Conservation (phyloP, 2,113 vertebrate species). For the Siniperca chuatsi region DNA sequence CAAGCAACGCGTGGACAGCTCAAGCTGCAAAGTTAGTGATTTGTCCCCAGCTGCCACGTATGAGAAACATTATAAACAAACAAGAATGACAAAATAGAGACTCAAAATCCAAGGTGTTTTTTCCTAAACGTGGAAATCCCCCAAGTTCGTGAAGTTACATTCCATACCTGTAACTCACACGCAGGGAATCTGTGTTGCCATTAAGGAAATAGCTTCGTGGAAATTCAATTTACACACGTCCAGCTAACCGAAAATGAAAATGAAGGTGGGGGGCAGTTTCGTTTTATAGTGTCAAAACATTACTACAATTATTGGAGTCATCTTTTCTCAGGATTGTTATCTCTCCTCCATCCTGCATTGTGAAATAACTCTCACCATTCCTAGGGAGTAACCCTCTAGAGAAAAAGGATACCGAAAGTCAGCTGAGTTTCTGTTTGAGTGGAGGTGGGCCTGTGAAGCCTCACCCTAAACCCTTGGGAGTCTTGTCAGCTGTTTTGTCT, state of each 20-base stretch:
- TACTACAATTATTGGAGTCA: not conserved
- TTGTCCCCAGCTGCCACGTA: not conserved
- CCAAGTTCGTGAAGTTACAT: not conserved
- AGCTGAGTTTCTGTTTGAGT: not conserved
- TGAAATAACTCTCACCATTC: not conserved
- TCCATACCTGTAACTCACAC: not conserved
- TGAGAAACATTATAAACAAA: not conserved
- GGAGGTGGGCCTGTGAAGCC: not conserved
- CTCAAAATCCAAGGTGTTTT: fast-evolving
- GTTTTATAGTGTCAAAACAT: not conserved
- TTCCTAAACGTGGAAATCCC: not conserved
- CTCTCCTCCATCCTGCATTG: not conserved
- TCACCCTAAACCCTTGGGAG: constrained; percentile 22
- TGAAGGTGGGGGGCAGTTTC: too few relatives aligned
- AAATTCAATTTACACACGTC: not conserved
- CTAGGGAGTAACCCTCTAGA: constrained; percentile 6
- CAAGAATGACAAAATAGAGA: fast-evolving
- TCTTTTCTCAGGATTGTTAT: not conserved
- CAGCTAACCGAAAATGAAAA: not conserved
- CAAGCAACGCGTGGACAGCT: not conserved
- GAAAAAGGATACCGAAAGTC: too few relatives aligned
- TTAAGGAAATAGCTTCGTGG: not conserved
- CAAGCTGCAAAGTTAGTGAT: not conserved
- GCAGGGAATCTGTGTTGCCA: not conserved
- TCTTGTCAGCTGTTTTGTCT: constrained; percentile 52